Conservation (phyloP, 2,113 vertebrate species). For the Alouatta palliata region DNA sequence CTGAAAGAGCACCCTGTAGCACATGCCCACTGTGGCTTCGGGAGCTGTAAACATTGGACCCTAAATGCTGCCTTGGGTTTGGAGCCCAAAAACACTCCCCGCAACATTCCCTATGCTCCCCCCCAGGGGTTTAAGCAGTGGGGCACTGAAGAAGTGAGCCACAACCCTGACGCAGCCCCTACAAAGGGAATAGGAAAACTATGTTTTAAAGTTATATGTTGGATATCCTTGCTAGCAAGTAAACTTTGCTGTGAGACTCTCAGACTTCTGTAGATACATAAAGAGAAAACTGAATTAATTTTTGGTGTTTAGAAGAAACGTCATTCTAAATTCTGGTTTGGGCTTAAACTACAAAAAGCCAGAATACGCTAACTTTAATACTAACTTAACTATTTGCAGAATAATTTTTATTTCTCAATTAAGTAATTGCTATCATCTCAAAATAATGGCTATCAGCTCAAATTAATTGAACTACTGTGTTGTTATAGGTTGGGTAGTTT, state of each 20-base stretch:
- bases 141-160: no score
- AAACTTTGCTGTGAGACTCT: not conserved
- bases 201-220: constrained; percentile 18
- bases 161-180: no score
- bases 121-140: no score
- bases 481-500: not conserved
- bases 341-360: not conserved
- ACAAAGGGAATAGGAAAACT: not conserved
- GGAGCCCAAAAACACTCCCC: no score
- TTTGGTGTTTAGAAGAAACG: not conserved
- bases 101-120: no score
- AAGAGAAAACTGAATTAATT: constrained; percentile 40
- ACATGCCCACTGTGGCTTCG: no score
- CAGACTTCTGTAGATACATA: constrained; percentile 29
- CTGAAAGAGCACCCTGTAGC: no score
- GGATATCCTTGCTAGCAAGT: not conserved
- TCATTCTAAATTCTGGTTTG: constrained; percentile 28
- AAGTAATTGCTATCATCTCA: not conserved
- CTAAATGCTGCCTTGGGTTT: no score
- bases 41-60: no score
- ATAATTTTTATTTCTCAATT: not conserved
- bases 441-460: not conserved
- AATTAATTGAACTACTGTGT: not conserved
- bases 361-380: not conserved
- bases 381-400: not conserved